A percentile compares a stretch with the other conserved stretches of the same genome.
Conservation (phyloP, 1,140 invertebrate genomes). For the Hylaeus volcanicus region DNA sequence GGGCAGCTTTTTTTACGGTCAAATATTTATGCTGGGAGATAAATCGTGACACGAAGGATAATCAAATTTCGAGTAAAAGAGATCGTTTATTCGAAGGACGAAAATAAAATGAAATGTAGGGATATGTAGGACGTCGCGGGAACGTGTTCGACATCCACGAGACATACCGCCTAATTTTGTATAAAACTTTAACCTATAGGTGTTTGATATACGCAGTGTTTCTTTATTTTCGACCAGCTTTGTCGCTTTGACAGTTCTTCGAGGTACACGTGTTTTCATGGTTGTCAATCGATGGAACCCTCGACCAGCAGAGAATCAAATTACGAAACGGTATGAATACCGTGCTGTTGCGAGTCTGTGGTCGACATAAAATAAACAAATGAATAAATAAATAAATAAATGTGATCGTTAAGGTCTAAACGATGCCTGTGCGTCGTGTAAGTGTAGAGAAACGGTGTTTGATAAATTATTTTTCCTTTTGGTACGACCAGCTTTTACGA, state of each 20-base stretch:
- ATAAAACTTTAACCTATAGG: slow-evolving; percentile 13
- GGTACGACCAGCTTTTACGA: slow-evolving; percentile 49
- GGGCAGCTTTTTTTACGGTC: not conserved
- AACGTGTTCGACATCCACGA: not conserved
- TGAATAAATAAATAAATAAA: slow-evolving; percentile 2
- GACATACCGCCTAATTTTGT: slow-evolving; percentile 32
- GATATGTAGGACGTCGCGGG: not conserved
- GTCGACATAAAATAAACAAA: slow-evolving; percentile 6
- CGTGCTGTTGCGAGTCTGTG: not conserved
- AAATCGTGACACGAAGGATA: not conserved
- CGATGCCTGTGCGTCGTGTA: slow-evolving; percentile 15
- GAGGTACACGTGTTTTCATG: slow-evolving; percentile 1
- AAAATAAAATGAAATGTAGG: not conserved
- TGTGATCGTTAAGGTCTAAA: not conserved
- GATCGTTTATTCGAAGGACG: not conserved
- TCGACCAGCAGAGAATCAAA: not conserved
- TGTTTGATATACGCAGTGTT: slow-evolving; percentile 29
- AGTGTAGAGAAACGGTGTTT: slow-evolving; percentile 49
- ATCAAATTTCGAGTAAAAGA: not conserved
- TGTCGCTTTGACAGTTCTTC: slow-evolving; percentile 23
- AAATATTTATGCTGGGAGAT: not conserved
- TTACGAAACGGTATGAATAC: not conserved
- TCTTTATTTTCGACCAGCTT: slow-evolving; percentile 34
- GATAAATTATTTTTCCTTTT: slow-evolving; percentile 56
- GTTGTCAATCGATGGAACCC: not conserved